Evolutionary conservation across 1,140 invertebrate species (phyloP).

Genomic region (Phortica variegata): DNA sequence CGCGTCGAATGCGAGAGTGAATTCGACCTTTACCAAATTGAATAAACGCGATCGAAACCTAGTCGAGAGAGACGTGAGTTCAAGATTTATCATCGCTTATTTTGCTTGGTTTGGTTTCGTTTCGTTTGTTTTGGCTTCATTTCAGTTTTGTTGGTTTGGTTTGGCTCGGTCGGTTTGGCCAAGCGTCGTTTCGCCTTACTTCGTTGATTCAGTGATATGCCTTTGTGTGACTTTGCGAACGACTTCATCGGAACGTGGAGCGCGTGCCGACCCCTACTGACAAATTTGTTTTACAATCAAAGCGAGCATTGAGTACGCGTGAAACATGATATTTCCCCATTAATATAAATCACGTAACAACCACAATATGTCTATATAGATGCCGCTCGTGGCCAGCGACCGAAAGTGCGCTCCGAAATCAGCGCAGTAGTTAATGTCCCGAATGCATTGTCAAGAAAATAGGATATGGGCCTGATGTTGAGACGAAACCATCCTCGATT

Average conservation of each 20-base stretch:
- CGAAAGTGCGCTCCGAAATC: too few species aligned
- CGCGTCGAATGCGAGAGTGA: too few species aligned
- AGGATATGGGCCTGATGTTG: too few species aligned
- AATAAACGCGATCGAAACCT: too few species aligned
- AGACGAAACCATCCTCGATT: not conserved
- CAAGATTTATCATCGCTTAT: not conserved
- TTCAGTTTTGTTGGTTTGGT: slow-evolving; percentile 2
- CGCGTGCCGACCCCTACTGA: slow-evolving; percentile 57
- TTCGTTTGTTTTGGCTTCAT: not conserved
- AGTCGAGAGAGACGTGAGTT: too few species aligned
- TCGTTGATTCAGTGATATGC: too few species aligned
- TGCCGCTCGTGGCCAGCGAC: slow-evolving; percentile 26
- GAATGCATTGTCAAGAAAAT: too few species aligned
- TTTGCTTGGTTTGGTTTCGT: not conserved
- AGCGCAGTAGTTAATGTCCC: too few species aligned
- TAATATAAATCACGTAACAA: slow-evolving; percentile 56
- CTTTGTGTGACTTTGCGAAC: too few species aligned
- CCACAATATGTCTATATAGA: slow-evolving; percentile 32
- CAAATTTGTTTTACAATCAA: slow-evolving; percentile 52
- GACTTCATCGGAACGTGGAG: slow-evolving; percentile 47
- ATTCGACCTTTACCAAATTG: too few species aligned
- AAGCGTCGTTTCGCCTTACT: slow-evolving; percentile 30
- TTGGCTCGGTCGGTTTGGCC: slow-evolving; percentile 10
- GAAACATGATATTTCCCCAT: slow-evolving; percentile 56
- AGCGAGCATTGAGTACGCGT: slow-evolving; percentile 49